phyloP scores from a whole-genome alignment of 2,797 vertebrate genomes.

The Moxostoma hubbsi region DNA sequence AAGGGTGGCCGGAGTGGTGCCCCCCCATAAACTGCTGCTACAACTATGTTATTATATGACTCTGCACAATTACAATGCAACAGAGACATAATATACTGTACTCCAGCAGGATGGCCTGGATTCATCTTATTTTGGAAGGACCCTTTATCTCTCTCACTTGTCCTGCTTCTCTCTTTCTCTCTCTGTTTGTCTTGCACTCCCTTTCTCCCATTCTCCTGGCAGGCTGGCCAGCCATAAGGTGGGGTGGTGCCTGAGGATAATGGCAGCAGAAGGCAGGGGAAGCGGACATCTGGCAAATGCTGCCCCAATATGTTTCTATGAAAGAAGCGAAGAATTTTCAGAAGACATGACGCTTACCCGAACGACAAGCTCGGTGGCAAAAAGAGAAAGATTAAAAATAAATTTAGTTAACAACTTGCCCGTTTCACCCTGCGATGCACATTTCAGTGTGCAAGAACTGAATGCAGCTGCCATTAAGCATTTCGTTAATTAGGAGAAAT shows the following conservation, averaged over 20 bases:
- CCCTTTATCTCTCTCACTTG: conserved; percentile 40
- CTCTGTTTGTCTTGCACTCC: conserved; percentile 43
- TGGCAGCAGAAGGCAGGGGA: conserved; percentile 98
- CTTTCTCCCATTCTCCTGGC: conserved; percentile 69
- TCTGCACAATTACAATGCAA: not conserved
- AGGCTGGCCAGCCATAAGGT: conserved; percentile 96
- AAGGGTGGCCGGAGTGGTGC: no score
- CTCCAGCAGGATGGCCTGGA: conserved; percentile 69
- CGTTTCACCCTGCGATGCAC: conserved; percentile 84
- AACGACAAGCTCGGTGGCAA: conserved; percentile 90
- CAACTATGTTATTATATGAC: conserved; percentile 2
- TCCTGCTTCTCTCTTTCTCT: conserved; percentile 12
- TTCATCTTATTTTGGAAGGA: conserved; percentile 78
- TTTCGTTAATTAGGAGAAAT: conserved; percentile 79
- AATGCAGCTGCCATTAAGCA: conserved; percentile 63
- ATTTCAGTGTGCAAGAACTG: conserved; percentile 71
- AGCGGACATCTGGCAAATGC: conserved; percentile 98
- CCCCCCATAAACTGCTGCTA: not conserved
- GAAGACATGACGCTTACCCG: conserved; percentile 86
- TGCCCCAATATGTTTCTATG: conserved; percentile 99
- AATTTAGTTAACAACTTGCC: conserved; percentile 91
- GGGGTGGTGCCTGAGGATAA: conserved; percentile 95
- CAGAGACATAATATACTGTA: conserved; percentile 44
- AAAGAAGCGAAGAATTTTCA: conserved; percentile 98
- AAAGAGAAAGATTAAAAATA: conserved; percentile 90